Percentiles rank a stretch among this genome's conserved stretches.
Conservation (phyloP, 2,113 vertebrate genomes). For the Syngnathus typhle region DNA sequence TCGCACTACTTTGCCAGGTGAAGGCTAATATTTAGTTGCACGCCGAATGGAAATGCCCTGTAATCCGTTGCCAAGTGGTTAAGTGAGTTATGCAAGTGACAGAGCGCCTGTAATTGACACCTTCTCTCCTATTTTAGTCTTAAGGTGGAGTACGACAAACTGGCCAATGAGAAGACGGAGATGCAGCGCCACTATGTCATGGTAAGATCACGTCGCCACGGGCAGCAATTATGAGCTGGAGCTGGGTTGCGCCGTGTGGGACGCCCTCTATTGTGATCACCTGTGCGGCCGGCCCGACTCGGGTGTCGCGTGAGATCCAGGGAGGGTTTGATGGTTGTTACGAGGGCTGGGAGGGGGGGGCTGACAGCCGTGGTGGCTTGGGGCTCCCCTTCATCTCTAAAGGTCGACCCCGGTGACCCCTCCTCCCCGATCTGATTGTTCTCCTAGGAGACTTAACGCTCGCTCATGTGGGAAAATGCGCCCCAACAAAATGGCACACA, state of each 20-base stretch:
- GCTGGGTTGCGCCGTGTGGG: constrained; percentile 45
- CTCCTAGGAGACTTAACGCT: constrained; percentile 71
- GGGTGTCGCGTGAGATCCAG: constrained; percentile 56
- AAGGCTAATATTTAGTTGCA: constrained; percentile 17
- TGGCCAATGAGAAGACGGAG: constrained; percentile 95
- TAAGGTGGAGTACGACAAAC: constrained; percentile 95
- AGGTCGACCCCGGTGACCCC: constrained; percentile 59
- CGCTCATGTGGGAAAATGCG: constrained; percentile 69
- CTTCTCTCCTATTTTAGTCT: constrained; percentile 71
- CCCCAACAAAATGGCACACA: constrained; percentile 64
- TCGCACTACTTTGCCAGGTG: constrained; percentile 18
- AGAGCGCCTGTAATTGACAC: constrained; percentile 54
- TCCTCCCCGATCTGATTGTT: constrained; percentile 70
- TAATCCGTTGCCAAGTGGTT: constrained; percentile 30
- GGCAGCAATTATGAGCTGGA: constrained; percentile 57
- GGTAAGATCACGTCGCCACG: constrained; percentile 76
- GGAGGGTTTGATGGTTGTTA: constrained; percentile 47
- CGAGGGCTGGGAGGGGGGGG: constrained; percentile 43
- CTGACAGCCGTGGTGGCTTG: constrained; percentile 57
- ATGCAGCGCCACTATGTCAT: constrained; percentile 98
- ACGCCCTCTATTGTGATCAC: constrained; percentile 55
- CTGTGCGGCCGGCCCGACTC: constrained; percentile 51
- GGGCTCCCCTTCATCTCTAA: constrained; percentile 62
- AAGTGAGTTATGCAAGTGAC: constrained; percentile 45
- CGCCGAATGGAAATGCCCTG: constrained; percentile 14